Evolutionary conservation across 2,113 vertebrate species (phyloP), one percentile per base, ranked within the genome.

Genomic region (Tonatia bakeri): DNA sequence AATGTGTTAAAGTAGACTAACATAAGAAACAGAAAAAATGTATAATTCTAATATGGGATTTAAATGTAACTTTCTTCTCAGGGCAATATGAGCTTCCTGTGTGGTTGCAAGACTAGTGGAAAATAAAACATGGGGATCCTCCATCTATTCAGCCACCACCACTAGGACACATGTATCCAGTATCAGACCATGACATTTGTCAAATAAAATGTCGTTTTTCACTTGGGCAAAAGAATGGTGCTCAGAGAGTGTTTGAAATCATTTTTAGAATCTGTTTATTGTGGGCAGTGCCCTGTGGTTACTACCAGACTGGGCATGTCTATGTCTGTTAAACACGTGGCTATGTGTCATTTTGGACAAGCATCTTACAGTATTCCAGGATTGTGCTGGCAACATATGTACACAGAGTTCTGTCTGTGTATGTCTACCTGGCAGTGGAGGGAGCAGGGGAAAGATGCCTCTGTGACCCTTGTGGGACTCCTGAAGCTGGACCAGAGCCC

Each of bases 301-400:
- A 33, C 17, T 43, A 43, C n/a, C 81, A 86, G 61, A 75, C 15
- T 65, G 31, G 50, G 33, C 59, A 50, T 65, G 61, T 91, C 65
- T 91, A 38, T 76, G 45, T 77, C 45, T 65, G 54, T 45, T 50
- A 79, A 87, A 38, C 81, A 75, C 14, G 54, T 13, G 31, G 64
- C 89, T 79, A 59, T 80, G 59, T 94, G 94, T 88, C 84, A 52
- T 40, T 87, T 83, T 87, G 92, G 84, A 92, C 22, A 72, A 67
- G n/a, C n/a, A n/a, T n/a, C n/a, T 38, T 22, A 43, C 6, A 43
- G 36, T 31, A 4, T 54, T n/a, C 20, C 33, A 19, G 36, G 16
- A 81, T 24, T 47, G 7, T 52, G 28, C 80, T 81, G 56, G 47
- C 36, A 75, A n/a, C 7, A 0, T 26, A 10, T 8, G 13, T 11